Conservation (phyloP, 2,113 vertebrate genomes). For the Carollia perspicillata region DNA sequence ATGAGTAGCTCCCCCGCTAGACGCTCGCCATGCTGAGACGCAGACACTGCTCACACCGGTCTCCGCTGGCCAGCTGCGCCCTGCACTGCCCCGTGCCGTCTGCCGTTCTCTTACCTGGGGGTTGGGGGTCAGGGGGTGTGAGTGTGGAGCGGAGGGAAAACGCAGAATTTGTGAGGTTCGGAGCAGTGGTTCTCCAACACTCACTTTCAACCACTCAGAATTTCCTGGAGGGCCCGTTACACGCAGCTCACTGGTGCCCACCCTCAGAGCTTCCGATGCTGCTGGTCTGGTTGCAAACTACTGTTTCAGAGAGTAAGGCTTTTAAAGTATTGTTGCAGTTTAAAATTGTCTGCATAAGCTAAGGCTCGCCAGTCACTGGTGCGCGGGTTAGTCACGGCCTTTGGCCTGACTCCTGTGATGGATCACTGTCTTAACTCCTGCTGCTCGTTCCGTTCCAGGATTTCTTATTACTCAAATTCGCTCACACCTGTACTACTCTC, state of each 20-base stretch:
- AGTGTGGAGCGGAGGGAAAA: not conserved
- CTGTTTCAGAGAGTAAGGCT: not conserved
- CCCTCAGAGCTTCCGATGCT: not conserved
- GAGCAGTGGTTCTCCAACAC: not conserved
- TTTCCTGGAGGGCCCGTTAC: not conserved
- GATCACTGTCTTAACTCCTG: not conserved
- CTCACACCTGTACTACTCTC: not conserved
- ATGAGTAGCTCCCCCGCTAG: not conserved
- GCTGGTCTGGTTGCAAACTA: not conserved
- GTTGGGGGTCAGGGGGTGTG: fast-evolving
- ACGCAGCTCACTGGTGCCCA: not conserved
- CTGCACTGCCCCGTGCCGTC: not conserved
- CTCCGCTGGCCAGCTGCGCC: fast-evolving
- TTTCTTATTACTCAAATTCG: not conserved
- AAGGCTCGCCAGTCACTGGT: not conserved
- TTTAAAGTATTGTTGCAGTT: not conserved
- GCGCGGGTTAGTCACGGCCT: not conserved
- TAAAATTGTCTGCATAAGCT: not conserved
- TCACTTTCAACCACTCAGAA: not conserved
- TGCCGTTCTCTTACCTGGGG: not conserved
- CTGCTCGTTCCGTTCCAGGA: not conserved
- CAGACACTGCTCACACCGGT: not conserved
- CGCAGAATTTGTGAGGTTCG: not conserved
- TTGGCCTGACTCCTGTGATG: not conserved
- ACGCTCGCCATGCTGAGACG: not conserved